A percentile compares a stretch with the other conserved stretches of the same genome.
Conservation (phyloP, 2,113 vertebrate species). For the Hippocampus abdominalis region DNA sequence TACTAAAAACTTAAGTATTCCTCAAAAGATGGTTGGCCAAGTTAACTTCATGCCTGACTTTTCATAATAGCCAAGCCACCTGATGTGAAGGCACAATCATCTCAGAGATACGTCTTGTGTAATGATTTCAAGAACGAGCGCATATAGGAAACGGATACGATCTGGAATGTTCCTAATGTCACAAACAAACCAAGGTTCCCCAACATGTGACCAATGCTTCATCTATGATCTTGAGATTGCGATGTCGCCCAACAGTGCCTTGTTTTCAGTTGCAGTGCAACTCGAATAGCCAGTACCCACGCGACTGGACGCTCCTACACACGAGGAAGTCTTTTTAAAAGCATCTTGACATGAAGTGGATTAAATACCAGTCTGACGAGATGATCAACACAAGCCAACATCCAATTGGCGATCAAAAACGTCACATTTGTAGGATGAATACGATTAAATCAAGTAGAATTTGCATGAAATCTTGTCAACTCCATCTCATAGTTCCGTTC, state of each 20-base stretch:
- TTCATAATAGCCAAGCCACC: no score
- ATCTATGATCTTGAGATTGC: constrained; percentile 26
- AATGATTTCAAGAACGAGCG: background rate
- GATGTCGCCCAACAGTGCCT: background rate
- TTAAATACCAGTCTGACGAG: background rate
- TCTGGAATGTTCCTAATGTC: constrained; percentile 60
- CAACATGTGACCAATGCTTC: constrained; percentile 19
- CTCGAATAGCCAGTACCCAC: background rate
- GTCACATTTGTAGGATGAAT: no score
- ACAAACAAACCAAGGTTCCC: constrained; percentile 1
- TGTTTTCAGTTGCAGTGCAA: background rate
- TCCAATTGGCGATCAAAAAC: no score
- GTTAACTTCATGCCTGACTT: no score
- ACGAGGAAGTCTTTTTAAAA: background rate
- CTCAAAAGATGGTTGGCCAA: no score
- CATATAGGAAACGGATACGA: constrained; percentile 42
- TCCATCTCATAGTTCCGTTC: no score
- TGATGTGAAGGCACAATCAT: background rate
- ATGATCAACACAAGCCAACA: background rate
- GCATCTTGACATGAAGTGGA: background rate
- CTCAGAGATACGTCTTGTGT: constrained; percentile 5
- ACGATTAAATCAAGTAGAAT: background rate
- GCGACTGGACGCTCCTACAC: background rate
- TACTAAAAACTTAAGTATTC: no score
- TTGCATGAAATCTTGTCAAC: background rate